Evolutionary conservation across 37 sponge, comb jelly and placozoan species (phyloP).

Genomic region (Hormiphora californensis): DNA sequence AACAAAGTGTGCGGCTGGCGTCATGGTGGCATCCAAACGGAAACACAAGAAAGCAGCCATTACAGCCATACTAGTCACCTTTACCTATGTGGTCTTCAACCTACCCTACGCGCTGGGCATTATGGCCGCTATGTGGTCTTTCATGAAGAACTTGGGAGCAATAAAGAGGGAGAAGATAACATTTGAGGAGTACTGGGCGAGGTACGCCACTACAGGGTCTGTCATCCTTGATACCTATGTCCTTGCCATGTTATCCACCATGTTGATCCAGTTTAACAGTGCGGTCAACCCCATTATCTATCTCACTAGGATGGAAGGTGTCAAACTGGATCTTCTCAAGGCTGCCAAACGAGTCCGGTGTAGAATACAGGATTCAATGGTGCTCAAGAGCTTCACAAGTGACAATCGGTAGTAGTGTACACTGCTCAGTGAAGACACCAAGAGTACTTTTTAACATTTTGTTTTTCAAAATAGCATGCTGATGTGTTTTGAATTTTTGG

Average conservation of each 20-base stretch:
- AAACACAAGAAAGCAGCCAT: slow-evolving; percentile 9
- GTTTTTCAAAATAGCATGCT: no score
- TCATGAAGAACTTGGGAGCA: background rate
- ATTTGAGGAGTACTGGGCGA: background rate
- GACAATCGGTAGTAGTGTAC: no score
- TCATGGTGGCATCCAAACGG: background rate
- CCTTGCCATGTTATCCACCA: background rate
- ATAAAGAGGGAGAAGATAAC: background rate
- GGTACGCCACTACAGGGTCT: background rate
- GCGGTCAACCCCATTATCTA: background rate
- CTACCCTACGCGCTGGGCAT: background rate
- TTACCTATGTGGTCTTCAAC: background rate
- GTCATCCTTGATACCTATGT: background rate
- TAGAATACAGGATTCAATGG: no score
- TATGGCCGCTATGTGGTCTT: background rate
- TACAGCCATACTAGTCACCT: background rate
- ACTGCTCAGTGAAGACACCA: no score
- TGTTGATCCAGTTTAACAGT: background rate
- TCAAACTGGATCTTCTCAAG: no score
- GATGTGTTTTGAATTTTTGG: no score
- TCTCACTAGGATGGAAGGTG: background rate
- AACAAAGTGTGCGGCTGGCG: background rate
- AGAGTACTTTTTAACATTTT: no score
- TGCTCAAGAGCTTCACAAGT: no score
- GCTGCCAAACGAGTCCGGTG: no score